Base-by-base conservation (phyloP, 2,888 invertebrate species). In the Linnaemya tessellans region DNA sequence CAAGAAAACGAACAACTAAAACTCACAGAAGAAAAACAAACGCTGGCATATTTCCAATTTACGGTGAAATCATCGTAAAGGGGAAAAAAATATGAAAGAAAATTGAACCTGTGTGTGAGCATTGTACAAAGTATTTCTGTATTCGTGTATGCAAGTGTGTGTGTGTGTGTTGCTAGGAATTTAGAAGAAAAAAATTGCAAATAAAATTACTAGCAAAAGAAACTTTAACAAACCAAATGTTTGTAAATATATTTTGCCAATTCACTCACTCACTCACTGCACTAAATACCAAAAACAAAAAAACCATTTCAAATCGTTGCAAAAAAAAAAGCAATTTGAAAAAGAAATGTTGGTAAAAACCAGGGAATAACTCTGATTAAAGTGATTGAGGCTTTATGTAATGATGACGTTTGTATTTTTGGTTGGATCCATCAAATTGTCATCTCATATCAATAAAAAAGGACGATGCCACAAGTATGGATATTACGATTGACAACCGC, bases 1-100 rank as follows among this genome's bases (percentile, higher is more conserved):
- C n/a, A 77, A 38, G 35, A 22, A n/a, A 74, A 58, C 46, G 11
- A 58, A 22, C n/a, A 35, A 54, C 54, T 54, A 71, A 46, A 22
- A 51, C 11, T 3, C 10, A 7, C 5, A 5, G 7, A 15, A 51
- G n/a, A 8, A 54, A 64, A 38, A 78, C 10, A 46, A 20, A 46
- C 56, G 49, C 71, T 85, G 85, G 85, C 82, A 82, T 79, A 82
- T 70, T 80, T 85, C 85, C 85, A 85, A 85, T 75, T 85, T 85
- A 80, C 79, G 75, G 85, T 85, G 60, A 74, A 82, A 80, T 79
- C 78, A 85, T 79, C 30, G 65, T 43, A 58, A 70, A 78, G n/a
- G n/a, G n/a, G n/a, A n/a, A n/a, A n/a, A n/a, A n/a, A n/a, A n/a
- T 67, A 70, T 49, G 13, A n/a, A 9, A 13, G 15, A 43, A 58